Conservation (phyloP, 1,140 invertebrate species). For the Plectrocnemia conspersa region DNA sequence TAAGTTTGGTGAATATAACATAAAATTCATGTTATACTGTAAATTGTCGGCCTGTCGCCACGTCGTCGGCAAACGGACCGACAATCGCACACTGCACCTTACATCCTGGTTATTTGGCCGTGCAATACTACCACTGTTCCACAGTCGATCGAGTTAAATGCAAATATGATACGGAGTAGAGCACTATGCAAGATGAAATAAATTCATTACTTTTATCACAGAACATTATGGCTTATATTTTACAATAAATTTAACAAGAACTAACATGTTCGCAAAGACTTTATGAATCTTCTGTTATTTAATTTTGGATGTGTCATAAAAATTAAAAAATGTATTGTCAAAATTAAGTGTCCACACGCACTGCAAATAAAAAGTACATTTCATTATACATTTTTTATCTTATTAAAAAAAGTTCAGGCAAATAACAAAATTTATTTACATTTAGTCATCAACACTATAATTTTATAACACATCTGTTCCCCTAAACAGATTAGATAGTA, state of each 20-base stretch:
- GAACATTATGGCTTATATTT: slow-evolving; percentile 37
- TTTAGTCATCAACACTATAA: slow-evolving; percentile 16
- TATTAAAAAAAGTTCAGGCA: slow-evolving; percentile 11
- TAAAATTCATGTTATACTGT: slow-evolving; percentile 34
- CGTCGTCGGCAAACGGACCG: not conserved
- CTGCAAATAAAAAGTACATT: slow-evolving; percentile 25
- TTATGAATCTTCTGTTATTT: slow-evolving; percentile 15
- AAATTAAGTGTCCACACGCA: slow-evolving; percentile 27
- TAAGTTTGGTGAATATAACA: slow-evolving; percentile 36
- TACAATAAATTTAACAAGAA: slow-evolving; percentile 37
- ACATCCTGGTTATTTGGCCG: slow-evolving; percentile 11
- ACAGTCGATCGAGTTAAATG: slow-evolving; percentile 34
- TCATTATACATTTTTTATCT: slow-evolving; percentile 10
- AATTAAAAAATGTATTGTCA: slow-evolving; percentile 31
- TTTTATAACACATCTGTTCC: slow-evolving; percentile 18
- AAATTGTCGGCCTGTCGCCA: slow-evolving; percentile 16
- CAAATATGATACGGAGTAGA: slow-evolving; percentile 34
- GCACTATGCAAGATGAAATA: slow-evolving; percentile 34
- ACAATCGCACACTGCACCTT: not conserved
- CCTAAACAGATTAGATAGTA: slow-evolving; percentile 16
- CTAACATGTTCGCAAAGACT: slow-evolving; percentile 35
- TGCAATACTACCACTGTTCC: not conserved
- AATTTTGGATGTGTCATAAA: slow-evolving; percentile 23
- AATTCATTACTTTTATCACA: slow-evolving; percentile 36
- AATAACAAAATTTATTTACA: slow-evolving; percentile 22